Percentiles rank a stretch among this genome's conserved stretches.
Evolutionary conservation across 35 echinoderm and acorn worm species (phyloP).

Genomic region (Heliocidaris tuberculata): DNA sequence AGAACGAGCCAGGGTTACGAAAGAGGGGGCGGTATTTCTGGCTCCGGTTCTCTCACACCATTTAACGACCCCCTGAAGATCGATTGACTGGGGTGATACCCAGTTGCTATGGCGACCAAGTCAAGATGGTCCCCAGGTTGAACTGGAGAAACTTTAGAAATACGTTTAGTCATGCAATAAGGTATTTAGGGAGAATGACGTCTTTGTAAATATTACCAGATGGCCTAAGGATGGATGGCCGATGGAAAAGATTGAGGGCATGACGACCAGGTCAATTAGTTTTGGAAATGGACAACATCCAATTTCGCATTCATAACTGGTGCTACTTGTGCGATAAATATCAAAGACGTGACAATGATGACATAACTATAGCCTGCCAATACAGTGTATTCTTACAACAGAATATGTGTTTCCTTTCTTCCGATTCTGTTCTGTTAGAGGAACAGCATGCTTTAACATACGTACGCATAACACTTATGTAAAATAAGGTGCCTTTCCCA

Average conservation of each 20-base stretch:
- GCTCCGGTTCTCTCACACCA: background rate
- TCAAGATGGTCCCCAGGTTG: background rate
- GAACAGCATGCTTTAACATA: no score
- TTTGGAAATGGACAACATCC: no score
- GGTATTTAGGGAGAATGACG: background rate
- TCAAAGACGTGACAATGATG: no score
- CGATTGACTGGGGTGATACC: slow-evolving; percentile 14
- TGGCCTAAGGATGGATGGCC: no score
- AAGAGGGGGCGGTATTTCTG: background rate
- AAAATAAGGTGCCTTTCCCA: no score
- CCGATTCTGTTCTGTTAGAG: no score
- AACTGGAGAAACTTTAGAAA: background rate
- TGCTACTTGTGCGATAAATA: no score
- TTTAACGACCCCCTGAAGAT: background rate
- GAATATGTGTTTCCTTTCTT: no score
- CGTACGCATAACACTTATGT: no score
- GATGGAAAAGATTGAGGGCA: background rate
- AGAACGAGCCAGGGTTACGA: background rate
- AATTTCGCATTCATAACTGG: no score
- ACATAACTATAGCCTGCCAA: no score
- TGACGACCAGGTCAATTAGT: background rate
- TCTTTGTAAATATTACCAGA: background rate
- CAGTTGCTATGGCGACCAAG: background rate
- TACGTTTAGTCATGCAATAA: background rate
- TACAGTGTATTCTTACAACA: no score